Evolutionary conservation across 2,113 vertebrate genomes (phyloP).

Genomic region (Phalacrocorax pelagicus): DNA sequence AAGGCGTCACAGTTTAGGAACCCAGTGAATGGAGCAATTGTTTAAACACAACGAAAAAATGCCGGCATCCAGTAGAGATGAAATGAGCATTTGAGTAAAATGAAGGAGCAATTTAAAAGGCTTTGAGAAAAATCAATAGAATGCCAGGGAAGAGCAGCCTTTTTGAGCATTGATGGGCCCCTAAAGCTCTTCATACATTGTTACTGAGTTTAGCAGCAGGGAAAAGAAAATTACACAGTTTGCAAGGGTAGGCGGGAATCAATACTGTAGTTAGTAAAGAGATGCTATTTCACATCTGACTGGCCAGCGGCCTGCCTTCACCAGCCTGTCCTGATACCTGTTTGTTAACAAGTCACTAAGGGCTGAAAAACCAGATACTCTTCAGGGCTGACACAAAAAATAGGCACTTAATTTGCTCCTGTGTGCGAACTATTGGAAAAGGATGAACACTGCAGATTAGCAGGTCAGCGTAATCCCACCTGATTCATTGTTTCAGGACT

Average conservation of each 20-base stretch:
- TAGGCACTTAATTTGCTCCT: constrained; percentile 81
- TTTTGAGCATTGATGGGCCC: constrained; percentile 75
- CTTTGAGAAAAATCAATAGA: constrained; percentile 88
- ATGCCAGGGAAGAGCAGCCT: constrained; percentile 72
- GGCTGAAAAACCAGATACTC: constrained; percentile 82
- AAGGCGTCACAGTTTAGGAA: constrained; percentile 82
- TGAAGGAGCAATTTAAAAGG: constrained; percentile 87
- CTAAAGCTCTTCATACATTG: constrained; percentile 77
- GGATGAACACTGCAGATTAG: constrained; percentile 73
- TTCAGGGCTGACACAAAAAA: constrained; percentile 79
- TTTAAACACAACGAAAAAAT: constrained; percentile 80
- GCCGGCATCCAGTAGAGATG: constrained; percentile 72
- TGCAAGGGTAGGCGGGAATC: constrained; percentile 83
- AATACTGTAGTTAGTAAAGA: constrained; percentile 93
- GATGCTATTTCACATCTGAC: constrained; percentile 97
- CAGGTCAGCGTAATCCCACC: constrained; percentile 69
- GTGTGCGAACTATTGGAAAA: constrained; percentile 70
- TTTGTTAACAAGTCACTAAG: constrained; percentile 90
- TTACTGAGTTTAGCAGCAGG: constrained; percentile 77
- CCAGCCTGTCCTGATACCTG: constrained; percentile 78
- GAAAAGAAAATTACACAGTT: constrained; percentile 81
- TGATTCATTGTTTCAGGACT: constrained; percentile 8
- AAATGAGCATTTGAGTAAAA: constrained; percentile 83
- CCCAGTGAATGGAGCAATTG: constrained; percentile 79
- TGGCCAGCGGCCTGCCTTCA: constrained; percentile 80